A percentile compares a stretch with the other conserved stretches of the same genome.
Evolutionary conservation across 2,113 vertebrate genomes (phyloP).

Genomic region (Etheostoma cragini): DNA sequence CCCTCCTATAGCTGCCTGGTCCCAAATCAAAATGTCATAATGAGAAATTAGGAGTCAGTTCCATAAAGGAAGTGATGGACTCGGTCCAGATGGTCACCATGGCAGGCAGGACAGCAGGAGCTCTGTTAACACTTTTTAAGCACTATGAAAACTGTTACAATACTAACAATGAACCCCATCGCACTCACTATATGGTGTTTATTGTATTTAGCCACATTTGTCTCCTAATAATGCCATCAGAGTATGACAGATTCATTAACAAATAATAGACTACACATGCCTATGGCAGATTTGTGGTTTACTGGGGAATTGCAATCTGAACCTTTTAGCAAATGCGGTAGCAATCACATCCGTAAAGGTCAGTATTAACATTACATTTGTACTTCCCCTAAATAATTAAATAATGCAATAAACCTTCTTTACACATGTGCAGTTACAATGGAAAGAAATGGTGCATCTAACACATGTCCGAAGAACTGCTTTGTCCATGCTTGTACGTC

Average conservation of each 20-base stretch:
- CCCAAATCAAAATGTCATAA: conserved; percentile 34
- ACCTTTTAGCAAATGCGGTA: conserved; percentile 21
- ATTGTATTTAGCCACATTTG: conserved; percentile 14
- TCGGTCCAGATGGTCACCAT: conserved; percentile 68
- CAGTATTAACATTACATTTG: not conserved
- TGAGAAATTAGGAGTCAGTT: conserved; percentile 52
- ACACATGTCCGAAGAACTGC: not conserved
- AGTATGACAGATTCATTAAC: conserved; percentile 13
- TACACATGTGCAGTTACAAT: not conserved
- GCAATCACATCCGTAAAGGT: conserved; percentile 6
- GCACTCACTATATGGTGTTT: conserved; percentile 14
- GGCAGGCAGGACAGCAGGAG: conserved; percentile 55
- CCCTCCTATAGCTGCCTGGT: not conserved
- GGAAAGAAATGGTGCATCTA: conserved; percentile 2
- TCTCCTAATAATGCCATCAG: conserved; percentile 26
- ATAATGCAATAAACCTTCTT: not conserved
- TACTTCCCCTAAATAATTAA: no score
- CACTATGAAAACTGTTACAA: conserved; percentile 31
- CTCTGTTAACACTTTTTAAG: conserved; percentile 59
- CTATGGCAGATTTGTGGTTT: not conserved
- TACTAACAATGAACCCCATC: conserved; percentile 24
- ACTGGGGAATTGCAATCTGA: not conserved
- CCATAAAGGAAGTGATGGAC: conserved; percentile 69
- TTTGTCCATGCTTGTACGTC: conserved; percentile 23
- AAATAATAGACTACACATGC: not conserved